phyloP scores from a whole-genome alignment of 2,797 vertebrate species.

The Karalla daura region DNA sequence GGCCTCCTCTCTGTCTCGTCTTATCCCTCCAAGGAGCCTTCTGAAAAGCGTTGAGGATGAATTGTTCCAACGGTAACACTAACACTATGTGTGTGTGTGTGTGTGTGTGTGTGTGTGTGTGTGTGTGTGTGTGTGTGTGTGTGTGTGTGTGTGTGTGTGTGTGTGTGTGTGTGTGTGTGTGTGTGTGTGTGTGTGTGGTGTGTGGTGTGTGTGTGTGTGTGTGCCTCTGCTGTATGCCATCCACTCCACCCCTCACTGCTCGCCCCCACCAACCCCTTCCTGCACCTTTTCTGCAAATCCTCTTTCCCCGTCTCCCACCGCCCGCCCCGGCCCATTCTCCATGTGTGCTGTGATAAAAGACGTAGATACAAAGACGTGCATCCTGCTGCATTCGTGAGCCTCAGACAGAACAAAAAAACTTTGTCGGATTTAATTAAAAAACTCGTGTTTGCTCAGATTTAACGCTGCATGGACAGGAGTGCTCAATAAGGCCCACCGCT shows the following conservation, averaged over 20 bases:
- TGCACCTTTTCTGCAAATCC: slow-evolving; percentile 2
- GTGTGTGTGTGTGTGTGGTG: too few relatives aligned
- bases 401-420: background rate
- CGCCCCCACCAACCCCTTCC: too few relatives aligned
- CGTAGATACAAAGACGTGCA: slow-evolving; percentile 23
- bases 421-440: background rate
- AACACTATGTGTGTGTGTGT: slow-evolving; percentile 59
- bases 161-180: too few relatives aligned
- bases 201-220: too few relatives aligned
- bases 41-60: slow-evolving; percentile 90
- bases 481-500: too few relatives aligned
- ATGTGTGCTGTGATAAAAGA: slow-evolving; percentile 36
- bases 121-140: too few relatives aligned
- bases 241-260: slow-evolving; percentile 26
- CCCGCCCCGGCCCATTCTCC: slow-evolving; percentile 23
- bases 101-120: too few relatives aligned
- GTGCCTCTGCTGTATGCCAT: slow-evolving; percentile 25
- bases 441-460: background rate
- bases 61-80: slow-evolving; percentile 88
- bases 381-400: background rate
- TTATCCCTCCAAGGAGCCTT: slow-evolving; percentile 81
- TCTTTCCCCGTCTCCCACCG: background rate
- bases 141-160: too few relatives aligned
- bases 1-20: slow-evolving; percentile 34
- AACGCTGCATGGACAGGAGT: background rate